Evolutionary conservation across 2,888 invertebrate species (phyloP), one percentile per base, ranked within the genome.

Genomic region (Coleophora flavipennella): DNA sequence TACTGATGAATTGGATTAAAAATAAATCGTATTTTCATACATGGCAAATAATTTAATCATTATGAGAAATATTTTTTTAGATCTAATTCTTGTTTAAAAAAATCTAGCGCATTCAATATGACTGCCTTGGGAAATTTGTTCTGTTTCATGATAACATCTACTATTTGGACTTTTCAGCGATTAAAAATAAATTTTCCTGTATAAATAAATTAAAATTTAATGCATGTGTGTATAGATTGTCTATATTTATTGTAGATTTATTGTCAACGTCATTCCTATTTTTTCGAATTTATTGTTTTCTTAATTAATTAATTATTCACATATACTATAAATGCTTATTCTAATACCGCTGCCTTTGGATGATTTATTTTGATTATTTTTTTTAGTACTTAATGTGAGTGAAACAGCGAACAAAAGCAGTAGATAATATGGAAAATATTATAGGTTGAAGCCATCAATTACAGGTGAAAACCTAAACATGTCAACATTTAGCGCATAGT

Each of bases 241-340:
- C 45, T 45, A 34, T 32, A 8, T 35, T 29, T 29, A 29, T 29
- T 8, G 29, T 68, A 73, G 65, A 44, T 62, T 53, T 64, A 56
- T 62, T 51, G 50, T 55, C 52, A 57, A 56, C 64, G 66, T 73
- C 70, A 77, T 80, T 79, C 79, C 79, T 79, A 72, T 64, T 57
- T 59, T 58, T 73, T 77, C 75, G 75, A 80, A 78, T 80, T 79
- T 74, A 63, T 64, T 61, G 59, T 58, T 46, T 55, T 55, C 57
- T 33, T 40, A 33, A 32, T 40, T 40, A 13, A 36, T 14, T 33
- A 27, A 27, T n/a, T n/a, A n/a, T n/a, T n/a, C n/a, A 27, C 8
- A 27, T 27, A 27, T 27, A 27, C 13, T 10, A 26, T 33, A 10
- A n/a, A 31, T 20, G 42, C 38, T 42, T 42, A 33, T 36, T 36